These are phyloP conservation scores for Carlito syrichta DNA, from an alignment of 2,113 vertebrate species.

Conservation along the genomic window DNA sequence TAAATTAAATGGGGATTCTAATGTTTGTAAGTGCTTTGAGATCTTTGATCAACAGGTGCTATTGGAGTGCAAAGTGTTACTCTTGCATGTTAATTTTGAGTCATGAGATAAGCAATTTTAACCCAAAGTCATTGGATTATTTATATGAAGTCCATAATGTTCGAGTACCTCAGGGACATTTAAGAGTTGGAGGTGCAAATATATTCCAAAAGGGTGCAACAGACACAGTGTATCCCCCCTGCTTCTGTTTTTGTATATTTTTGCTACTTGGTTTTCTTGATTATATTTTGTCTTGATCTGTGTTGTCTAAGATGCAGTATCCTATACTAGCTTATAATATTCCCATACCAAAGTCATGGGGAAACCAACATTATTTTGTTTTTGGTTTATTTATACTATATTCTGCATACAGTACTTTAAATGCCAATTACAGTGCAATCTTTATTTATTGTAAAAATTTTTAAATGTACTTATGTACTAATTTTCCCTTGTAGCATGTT, in stretches of 20 bases:
- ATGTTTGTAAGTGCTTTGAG: conserved; percentile 76
- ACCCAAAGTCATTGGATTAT: conserved; percentile 81
- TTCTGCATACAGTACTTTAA: conserved; percentile 99
- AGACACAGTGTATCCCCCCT: conserved; percentile 84
- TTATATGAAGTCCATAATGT: conserved; percentile 82
- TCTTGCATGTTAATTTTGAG: conserved; percentile 71
- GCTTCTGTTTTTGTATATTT: conserved; percentile 88
- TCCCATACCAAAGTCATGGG: conserved; percentile 98
- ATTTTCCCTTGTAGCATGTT: conserved; percentile 95
- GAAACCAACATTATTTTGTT: conserved; percentile 94
- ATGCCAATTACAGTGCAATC: conserved; percentile 99
- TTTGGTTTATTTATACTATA: conserved; percentile 99
- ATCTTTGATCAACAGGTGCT: conserved; percentile 75
- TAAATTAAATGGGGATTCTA: conserved; percentile 69
- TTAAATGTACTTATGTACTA: conserved; percentile 96
- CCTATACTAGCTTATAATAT: conserved; percentile 92
- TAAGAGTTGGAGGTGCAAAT: conserved; percentile 90
- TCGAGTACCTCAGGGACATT: conserved; percentile 95
- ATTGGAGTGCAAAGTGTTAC: conserved; percentile 67
- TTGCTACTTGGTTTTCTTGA: conserved; percentile 89
- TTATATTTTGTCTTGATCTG: conserved; percentile 84
- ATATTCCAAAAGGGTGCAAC: conserved; percentile 89
- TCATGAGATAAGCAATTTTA: conserved; percentile 76
- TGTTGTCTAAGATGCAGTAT: conserved; percentile 88
- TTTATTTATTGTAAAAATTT: conserved; percentile 99